Evolutionary conservation across 1,140 invertebrate genomes (phyloP), one percentile per base, ranked within the genome.

Genomic region (Oncopeltus fasciatus): DNA sequence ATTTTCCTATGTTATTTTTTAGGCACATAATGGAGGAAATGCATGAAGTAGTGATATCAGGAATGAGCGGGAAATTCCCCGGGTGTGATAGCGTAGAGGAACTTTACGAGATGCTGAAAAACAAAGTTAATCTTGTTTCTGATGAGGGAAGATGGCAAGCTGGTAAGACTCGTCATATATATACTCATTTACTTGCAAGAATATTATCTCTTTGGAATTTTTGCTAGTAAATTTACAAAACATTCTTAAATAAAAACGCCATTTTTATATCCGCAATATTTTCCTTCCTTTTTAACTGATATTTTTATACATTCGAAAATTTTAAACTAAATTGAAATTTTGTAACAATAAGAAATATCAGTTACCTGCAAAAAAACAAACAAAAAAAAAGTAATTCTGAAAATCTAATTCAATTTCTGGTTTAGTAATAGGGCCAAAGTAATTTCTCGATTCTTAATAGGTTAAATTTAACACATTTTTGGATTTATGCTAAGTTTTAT

Each of bases 21-120:
- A n/a, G n/a, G n/a, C n/a, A n/a, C n/a, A n/a, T n/a, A n/a, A 57
- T 57, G 51, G 27, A 28, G 58, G 43, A 60, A 49, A 8, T 14
- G 12, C 75, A 78, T 16, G 78, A 80, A 44, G 74, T 85, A 61
- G 81, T 82, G 2, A 81, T 85, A 57, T 76, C 74, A 46, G 83
- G 83, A 16, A 77, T 86, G 51, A 78, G 80, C 16, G 81, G 81
- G 44, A 72, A 78, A 59, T 77, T 83, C 65, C 83, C 83, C 14
- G 77, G 83, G 65, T 80, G 78, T 31, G 75, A 80, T 28, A 80
- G 78, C 67, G 72, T 84, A 21, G 72, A 76, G 61, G 80, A 83
- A 67, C 83, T 85, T 65, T 70, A 73, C 24, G 69, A 81, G 43
- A 74, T 82, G 67, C 70, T 86, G 0, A 77, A 79, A 64, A 71